Conservation (phyloP, 2,797 vertebrate species). For the Synaphobranchus kaupii region DNA sequence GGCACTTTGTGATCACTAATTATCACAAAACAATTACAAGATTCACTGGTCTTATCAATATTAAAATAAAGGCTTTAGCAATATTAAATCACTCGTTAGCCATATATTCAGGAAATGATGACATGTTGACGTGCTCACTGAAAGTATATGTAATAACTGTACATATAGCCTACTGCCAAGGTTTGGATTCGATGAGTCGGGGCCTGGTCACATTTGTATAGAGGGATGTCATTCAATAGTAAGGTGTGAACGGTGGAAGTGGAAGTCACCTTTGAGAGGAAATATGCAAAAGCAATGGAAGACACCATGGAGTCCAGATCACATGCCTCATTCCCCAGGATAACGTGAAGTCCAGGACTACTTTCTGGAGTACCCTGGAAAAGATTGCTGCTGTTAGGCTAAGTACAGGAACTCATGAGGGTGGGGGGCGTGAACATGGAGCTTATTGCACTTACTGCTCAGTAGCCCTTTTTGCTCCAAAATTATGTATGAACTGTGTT, state of each 20-base stretch:
- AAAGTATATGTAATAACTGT: background rate
- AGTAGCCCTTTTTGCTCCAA: background rate
- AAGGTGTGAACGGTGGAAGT: background rate
- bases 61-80: background rate
- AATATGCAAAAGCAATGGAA: constrained; percentile 83
- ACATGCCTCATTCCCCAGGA: constrained; percentile 93
- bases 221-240: background rate
- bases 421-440: background rate
- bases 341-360: constrained; percentile 73
- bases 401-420: background rate
- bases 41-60: background rate
- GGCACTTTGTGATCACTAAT: background rate
- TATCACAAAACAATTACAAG: background rate
- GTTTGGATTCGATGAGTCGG: background rate
- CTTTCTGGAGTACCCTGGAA: constrained; percentile 37
- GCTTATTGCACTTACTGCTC: background rate
- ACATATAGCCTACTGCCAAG: background rate
- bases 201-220: background rate
- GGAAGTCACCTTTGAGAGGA: constrained; percentile 83
- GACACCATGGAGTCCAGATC: constrained; percentile 92
- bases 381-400: background rate
- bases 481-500: background rate
- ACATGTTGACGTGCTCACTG: background rate
- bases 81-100: background rate
- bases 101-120: background rate